phyloP scores from a whole-genome alignment of 1,140 invertebrate species.

The Harlomillsia oculata region DNA sequence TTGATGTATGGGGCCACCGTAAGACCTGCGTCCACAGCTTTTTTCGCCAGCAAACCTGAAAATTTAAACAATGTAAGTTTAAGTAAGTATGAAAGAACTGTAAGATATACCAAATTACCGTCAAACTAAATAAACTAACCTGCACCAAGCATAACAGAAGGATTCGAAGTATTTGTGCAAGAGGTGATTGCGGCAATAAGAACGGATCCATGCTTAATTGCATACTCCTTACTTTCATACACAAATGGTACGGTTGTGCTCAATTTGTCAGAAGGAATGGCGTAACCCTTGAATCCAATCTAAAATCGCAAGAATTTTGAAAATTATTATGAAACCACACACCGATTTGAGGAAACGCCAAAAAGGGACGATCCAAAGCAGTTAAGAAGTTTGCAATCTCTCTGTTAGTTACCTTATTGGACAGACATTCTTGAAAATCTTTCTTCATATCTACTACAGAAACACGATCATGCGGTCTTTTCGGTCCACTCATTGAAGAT shows the following conservation, averaged over 20 bases:
- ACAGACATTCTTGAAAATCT: slow-evolving; percentile 78
- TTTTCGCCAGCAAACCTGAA: slow-evolving; percentile 81
- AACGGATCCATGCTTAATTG: slow-evolving; percentile 82
- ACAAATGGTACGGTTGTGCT: slow-evolving; percentile 59
- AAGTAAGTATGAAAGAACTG: neutral
- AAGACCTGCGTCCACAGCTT: slow-evolving; percentile 84
- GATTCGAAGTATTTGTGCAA: slow-evolving; percentile 97
- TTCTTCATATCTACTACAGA: slow-evolving; percentile 78
- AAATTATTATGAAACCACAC: neutral
- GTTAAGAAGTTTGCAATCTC: too few relatives aligned
- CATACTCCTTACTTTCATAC: slow-evolving; percentile 71
- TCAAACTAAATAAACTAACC: slow-evolving; percentile 44
- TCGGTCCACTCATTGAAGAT: slow-evolving; percentile 91
- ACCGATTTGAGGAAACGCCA: neutral
- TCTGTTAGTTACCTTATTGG: slow-evolving; percentile 71
- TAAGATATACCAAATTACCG: neutral
- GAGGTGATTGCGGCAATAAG: slow-evolving; percentile 96
- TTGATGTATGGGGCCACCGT: slow-evolving; percentile 87
- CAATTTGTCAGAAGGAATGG: slow-evolving; percentile 59
- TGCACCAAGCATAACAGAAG: slow-evolving; percentile 92
- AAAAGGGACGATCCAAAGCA: too few relatives aligned
- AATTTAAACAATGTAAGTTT: neutral
- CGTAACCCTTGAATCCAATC: slow-evolving; percentile 93
- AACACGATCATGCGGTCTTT: slow-evolving; percentile 91
- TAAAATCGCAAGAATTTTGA: slow-evolving; percentile 39